Evolutionary conservation across 2,888 invertebrate genomes (phyloP), one percentile per base, ranked within the genome.

Genomic region (Zygogramma bicolorata): DNA sequence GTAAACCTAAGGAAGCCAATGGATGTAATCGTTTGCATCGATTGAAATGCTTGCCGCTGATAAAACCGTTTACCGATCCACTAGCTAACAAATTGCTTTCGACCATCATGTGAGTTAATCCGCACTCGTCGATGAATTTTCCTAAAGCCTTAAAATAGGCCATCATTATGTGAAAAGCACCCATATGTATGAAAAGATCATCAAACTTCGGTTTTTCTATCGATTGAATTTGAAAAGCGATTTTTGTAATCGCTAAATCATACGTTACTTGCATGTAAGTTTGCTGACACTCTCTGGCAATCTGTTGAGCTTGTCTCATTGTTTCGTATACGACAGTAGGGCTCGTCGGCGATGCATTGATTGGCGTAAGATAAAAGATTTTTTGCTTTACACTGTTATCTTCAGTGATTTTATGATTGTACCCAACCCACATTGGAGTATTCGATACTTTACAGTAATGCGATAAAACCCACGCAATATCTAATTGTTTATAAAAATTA

Each of bases 141-240:
- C 84, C 84, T 40, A 85, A 74, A 0, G 82, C 83, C 83, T 75
- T 83, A 58, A 84, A 84, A 53, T 70, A 84, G 58, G 46, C 46
- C 59, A 59, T 46, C 34, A 65, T 27, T 29, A n/a, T 73, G 49
- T 73, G 69, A 42, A 73, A 73, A 6, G 66, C 66, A 8, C 69
- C 69, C 57, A 73, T 65, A 38, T 73, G 63, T 15, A 73, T 40
- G 61, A 73, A 73, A 60, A 84, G 57, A 62, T 83, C 76, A 71
- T 84, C 68, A 46, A 66, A 85, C 75, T 15, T 7, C 13, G 81
- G 82, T n/a, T 78, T 80, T 71, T 82, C 75, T 46, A 27, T 40
- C 60, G 53, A 18, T 75, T 85, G 82, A 42, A 84, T 81, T 60
- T 82, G 79, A 77, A 81, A 79, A 18, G 74, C 74, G 61, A 76